phyloP scores from a whole-genome alignment of 2,113 vertebrate genomes.

The Sylvilagus bachmani region DNA sequence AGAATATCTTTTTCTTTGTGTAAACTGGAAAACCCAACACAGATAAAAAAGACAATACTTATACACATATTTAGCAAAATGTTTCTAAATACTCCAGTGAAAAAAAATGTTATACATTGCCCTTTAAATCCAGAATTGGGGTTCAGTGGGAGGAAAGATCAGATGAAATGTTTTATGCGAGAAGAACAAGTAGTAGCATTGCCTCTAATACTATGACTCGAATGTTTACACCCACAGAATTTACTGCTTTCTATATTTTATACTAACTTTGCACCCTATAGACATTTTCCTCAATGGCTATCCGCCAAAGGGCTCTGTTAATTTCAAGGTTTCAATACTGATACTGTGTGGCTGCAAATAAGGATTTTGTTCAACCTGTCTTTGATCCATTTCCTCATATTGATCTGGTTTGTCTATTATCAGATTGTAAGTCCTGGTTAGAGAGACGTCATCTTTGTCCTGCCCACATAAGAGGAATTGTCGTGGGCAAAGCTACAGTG shows the following conservation, averaged over 20 bases:
- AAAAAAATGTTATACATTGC: constrained; percentile 46
- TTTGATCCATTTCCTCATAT: constrained; percentile 62
- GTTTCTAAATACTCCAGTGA: constrained; percentile 5
- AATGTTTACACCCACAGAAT: not conserved
- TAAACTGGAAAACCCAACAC: constrained; percentile 5
- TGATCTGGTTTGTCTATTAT: constrained; percentile 55
- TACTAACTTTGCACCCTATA: not conserved
- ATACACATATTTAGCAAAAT: not conserved
- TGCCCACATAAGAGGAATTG: constrained; percentile 47
- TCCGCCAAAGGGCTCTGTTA: not conserved
- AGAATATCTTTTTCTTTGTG: not conserved
- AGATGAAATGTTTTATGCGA: not conserved
- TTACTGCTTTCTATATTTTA: not conserved
- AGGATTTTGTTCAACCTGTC: constrained; percentile 42
- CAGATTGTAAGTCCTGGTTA: constrained; percentile 40
- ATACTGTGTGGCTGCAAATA: constrained; percentile 46
- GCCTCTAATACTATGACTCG: not conserved
- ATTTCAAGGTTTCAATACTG: constrained; percentile 39
- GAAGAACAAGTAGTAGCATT: constrained; percentile 6
- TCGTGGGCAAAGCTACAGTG: constrained; percentile 46
- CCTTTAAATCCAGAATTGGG: not conserved
- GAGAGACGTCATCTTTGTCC: constrained; percentile 24
- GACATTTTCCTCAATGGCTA: constrained; percentile 19
- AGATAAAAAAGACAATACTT: not conserved
- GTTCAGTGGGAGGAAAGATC: not conserved